These are phyloP conservation scores for Drosophila tristis DNA, from an alignment of 1,140 invertebrate species.

Conservation along the genomic window DNA sequence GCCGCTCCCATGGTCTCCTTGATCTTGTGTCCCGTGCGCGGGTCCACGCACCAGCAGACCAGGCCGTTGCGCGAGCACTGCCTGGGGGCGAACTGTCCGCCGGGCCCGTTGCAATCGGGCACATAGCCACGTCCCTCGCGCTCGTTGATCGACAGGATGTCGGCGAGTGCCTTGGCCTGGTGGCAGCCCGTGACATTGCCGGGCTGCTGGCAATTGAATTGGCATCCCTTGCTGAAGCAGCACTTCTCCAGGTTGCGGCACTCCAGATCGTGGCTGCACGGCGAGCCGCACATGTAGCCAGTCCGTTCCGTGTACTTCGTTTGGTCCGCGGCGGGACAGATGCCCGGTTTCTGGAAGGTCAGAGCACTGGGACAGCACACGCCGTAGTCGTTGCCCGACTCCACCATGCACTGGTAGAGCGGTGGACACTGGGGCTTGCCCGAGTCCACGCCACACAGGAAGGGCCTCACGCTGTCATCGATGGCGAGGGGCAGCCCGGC, in stretches of 20 bases:
- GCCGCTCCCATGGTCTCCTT: slow-evolving; percentile 91
- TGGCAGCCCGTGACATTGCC: slow-evolving; percentile 90
- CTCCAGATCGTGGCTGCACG: slow-evolving; percentile 91
- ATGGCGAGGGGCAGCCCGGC: slow-evolving; percentile 92
- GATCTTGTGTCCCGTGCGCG: slow-evolving; percentile 89
- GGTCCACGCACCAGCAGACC: slow-evolving; percentile 94
- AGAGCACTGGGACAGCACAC: slow-evolving; percentile 93
- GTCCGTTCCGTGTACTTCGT: slow-evolving; percentile 76
- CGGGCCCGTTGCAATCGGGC: slow-evolving; percentile 89
- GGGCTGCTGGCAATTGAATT: slow-evolving; percentile 88
- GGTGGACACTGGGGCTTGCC: slow-evolving; percentile 93
- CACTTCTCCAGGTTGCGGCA: slow-evolving; percentile 92
- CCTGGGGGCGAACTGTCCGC: slow-evolving; percentile 88
- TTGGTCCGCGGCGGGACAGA: slow-evolving; percentile 87
- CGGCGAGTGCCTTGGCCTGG: slow-evolving; percentile 90
- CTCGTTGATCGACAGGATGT: slow-evolving; percentile 90
- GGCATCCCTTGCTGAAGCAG: slow-evolving; percentile 89
- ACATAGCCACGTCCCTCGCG: slow-evolving; percentile 92
- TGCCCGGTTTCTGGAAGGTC: slow-evolving; percentile 90
- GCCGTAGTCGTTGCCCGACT: slow-evolving; percentile 92
- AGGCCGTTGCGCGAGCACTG: slow-evolving; percentile 93
- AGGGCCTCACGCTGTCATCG: slow-evolving; percentile 90
- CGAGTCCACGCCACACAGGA: slow-evolving; percentile 91
- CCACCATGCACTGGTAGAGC: slow-evolving; percentile 91
- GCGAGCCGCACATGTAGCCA: slow-evolving; percentile 86